phyloP scores from a whole-genome alignment of 2,113 vertebrate genomes.

The Promerops cafer region DNA sequence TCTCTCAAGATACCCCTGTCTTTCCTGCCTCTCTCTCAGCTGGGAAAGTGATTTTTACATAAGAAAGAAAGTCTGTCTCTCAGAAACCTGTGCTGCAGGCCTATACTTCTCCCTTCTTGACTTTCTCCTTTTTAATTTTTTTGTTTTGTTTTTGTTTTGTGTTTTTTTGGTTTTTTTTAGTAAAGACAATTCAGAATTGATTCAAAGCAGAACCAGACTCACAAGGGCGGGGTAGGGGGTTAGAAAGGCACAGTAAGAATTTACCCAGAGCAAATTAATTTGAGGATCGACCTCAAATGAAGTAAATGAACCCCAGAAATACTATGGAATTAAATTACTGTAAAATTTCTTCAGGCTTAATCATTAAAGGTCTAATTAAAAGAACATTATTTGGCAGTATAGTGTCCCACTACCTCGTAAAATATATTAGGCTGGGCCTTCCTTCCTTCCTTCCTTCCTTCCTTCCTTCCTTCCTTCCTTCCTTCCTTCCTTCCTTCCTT shows the following conservation, averaged over 20 bases:
- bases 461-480: not conserved
- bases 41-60: not conserved
- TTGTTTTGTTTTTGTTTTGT: not conserved
- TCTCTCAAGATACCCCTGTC: not conserved
- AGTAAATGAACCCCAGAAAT: not conserved
- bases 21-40: not conserved
- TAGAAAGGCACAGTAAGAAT: not conserved
- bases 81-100: not conserved
- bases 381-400: not conserved
- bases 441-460: not conserved
- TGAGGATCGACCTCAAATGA: not conserved
- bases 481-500: not conserved
- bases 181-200: not conserved
- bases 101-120: not conserved
- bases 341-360: not conserved
- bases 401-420: not conserved
- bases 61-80: not conserved
- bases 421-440: not conserved
- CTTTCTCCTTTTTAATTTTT: not conserved
- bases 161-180: not conserved
- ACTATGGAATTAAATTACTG: not conserved
- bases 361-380: not conserved
- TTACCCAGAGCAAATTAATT: not conserved
- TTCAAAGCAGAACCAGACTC: not conserved
- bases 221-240: not conserved